phyloP scores from a whole-genome alignment of 2,888 invertebrate species.

The Pyralis farinalis region DNA sequence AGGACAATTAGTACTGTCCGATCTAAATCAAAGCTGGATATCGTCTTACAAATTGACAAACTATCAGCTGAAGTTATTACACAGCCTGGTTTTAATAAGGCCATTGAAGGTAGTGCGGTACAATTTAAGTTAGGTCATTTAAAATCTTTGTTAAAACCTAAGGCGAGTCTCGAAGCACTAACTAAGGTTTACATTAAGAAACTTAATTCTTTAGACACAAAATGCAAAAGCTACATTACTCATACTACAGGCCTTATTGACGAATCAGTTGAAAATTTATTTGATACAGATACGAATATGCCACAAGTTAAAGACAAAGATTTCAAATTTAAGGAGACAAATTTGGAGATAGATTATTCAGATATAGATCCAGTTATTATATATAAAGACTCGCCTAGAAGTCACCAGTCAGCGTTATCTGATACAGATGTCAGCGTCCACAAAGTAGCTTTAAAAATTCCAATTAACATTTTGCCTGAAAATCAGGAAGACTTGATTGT shows the following conservation, averaged over 20 bases:
- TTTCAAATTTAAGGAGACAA: neutral
- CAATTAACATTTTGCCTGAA: constrained; percentile 48
- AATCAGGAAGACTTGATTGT: constrained; percentile 57
- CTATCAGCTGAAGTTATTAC: constrained; percentile 64
- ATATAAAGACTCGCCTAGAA: constrained; percentile 26
- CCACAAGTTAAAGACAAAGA: neutral
- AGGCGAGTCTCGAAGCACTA: constrained; percentile 42
- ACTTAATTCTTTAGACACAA: constrained; percentile 10
- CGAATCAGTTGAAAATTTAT: neutral
- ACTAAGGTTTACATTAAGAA: constrained; percentile 28
- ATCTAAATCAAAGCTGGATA: constrained; percentile 46
- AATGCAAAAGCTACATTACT: constrained; percentile 18
- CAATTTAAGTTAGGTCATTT: constrained; percentile 63
- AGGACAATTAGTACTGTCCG: constrained; percentile 54
- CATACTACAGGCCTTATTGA: constrained; percentile 13
- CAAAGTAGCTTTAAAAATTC: constrained; percentile 53
- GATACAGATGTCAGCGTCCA: constrained; percentile 25
- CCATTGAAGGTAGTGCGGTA: constrained; percentile 36
- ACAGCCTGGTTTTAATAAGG: constrained; percentile 44
- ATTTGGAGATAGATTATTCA: constrained; percentile 14
- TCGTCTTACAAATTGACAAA: constrained; percentile 64
- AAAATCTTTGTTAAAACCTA: constrained; percentile 51
- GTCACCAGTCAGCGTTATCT: constrained; percentile 17
- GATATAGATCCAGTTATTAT: constrained; percentile 29
- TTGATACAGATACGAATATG: constrained; percentile 1